Evolutionary conservation across 1,140 invertebrate genomes (phyloP).

Genomic region (Atta texana): DNA sequence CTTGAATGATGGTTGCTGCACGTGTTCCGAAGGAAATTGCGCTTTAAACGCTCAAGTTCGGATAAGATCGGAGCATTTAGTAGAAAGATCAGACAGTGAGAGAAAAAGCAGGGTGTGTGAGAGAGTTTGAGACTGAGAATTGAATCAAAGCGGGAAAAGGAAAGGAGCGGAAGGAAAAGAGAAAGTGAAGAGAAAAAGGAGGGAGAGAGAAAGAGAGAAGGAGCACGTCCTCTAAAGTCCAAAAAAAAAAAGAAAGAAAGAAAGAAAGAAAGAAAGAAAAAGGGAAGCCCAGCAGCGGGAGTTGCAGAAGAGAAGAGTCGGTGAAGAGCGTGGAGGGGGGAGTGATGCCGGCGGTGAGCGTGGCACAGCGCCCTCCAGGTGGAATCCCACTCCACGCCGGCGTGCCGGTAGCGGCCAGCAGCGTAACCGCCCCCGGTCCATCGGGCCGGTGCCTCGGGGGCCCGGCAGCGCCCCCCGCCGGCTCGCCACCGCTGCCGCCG

Average conservation of each 20-base stretch:
- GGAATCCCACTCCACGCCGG: conserved; percentile 85
- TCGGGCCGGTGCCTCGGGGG: too few species aligned
- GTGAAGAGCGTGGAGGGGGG: conserved; percentile 84
- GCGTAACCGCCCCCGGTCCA: conserved; percentile 73
- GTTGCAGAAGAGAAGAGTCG: conserved; percentile 77
- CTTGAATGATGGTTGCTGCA: background rate
- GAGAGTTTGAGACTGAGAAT: background rate
- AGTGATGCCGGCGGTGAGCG: conserved; percentile 86
- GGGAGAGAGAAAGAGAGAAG: conserved; percentile 7
- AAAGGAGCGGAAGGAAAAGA: background rate
- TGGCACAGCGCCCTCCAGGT: conserved; percentile 86
- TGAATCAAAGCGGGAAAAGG: background rate
- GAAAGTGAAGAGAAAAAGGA: conserved; percentile 3
- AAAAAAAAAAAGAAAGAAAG: background rate
- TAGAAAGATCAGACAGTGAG: background rate
- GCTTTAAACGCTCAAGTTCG: background rate
- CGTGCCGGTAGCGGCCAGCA: conserved; percentile 82
- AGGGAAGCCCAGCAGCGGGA: conserved; percentile 67
- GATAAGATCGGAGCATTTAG: background rate
- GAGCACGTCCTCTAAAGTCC: conserved; percentile 52
- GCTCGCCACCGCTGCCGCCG: too few species aligned
- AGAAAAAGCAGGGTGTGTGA: background rate
- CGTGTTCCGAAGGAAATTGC: background rate
- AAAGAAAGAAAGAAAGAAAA: background rate
- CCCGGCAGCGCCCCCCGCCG: too few species aligned